A percentile compares a stretch with the other conserved stretches of the same genome.
Evolutionary conservation across 2,797 vertebrate genomes (phyloP).

Genomic region (Mastacembelus armatus): DNA sequence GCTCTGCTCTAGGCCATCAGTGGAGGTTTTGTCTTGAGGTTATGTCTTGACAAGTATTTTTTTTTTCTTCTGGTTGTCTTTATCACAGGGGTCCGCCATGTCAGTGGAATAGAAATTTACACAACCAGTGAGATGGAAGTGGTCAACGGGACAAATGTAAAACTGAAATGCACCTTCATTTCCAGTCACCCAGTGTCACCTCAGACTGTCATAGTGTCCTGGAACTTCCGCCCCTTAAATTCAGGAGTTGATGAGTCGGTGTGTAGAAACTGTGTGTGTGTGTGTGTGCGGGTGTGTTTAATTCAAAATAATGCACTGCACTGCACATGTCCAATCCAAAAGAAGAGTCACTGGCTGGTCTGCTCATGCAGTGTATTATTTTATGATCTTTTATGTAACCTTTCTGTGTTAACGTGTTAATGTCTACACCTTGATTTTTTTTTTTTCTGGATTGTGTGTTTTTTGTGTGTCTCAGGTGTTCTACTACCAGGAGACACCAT

Average conservation of each 20-base stretch:
- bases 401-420: no score
- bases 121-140: conserved; percentile 83
- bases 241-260: conserved; percentile 83
- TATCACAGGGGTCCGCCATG: conserved; percentile 76
- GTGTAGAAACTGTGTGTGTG: conserved; percentile 70
- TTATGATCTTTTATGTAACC: no score
- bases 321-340: background rate
- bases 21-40: background rate
- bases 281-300: no score
- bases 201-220: conserved; percentile 78
- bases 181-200: conserved; percentile 71
- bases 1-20: background rate
- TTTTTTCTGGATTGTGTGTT: background rate
- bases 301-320: background rate
- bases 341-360: background rate
- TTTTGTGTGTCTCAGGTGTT: conserved; percentile 84
- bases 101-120: conserved; percentile 83
- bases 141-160: conserved; percentile 88
- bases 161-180: conserved; percentile 91
- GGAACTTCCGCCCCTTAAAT: conserved; percentile 87
- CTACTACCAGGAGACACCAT: conserved; percentile 83
- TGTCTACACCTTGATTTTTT: no score
- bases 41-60: background rate
- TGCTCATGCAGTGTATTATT: no score
- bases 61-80: conserved; percentile 15